Evolutionary conservation across 1,140 invertebrate genomes (phyloP).

Genomic region (Drosophila athabasca): DNA sequence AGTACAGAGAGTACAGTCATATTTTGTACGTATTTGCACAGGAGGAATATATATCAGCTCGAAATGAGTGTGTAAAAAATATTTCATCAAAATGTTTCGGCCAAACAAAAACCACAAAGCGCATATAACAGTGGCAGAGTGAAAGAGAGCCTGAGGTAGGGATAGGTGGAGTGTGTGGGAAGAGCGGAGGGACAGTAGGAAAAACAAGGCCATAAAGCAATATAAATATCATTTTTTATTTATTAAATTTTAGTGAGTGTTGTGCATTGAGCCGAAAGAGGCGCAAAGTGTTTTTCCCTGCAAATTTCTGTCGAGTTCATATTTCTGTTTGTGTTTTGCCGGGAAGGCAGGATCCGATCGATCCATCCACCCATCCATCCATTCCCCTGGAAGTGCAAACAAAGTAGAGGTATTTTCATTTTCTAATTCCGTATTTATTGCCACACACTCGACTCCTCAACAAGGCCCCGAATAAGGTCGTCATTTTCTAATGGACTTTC

Average conservation of each 20-base stretch:
- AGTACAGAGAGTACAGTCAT: slow-evolving; percentile 2
- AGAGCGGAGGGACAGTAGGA: slow-evolving; percentile 20
- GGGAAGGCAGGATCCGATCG: slow-evolving; percentile 4
- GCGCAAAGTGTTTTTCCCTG: slow-evolving; percentile 59
- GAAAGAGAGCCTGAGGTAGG: not conserved
- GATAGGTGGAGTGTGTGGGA: not conserved
- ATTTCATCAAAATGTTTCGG: slow-evolving; percentile 71
- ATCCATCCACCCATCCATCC: not conserved
- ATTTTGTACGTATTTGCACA: slow-evolving; percentile 28
- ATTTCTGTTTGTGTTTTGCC: slow-evolving; percentile 11
- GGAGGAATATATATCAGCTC: slow-evolving; percentile 36
- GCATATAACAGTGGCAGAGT: slow-evolving; percentile 37
- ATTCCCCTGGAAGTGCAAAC: slow-evolving; percentile 23
- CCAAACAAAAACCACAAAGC: slow-evolving; percentile 73
- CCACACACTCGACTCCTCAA: slow-evolving; percentile 36
- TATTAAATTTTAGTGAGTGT: slow-evolving; percentile 81
- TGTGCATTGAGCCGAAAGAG: slow-evolving; percentile 72
- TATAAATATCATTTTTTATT: slow-evolving; percentile 81
- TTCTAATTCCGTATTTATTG: slow-evolving; percentile 56
- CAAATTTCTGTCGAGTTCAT: slow-evolving; percentile 31
- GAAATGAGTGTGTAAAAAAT: slow-evolving; percentile 72
- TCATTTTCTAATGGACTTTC: slow-evolving; percentile 72
- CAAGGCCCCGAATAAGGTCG: slow-evolving; percentile 1
- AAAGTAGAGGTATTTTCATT: slow-evolving; percentile 44
- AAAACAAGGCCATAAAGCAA: slow-evolving; percentile 70